Evolutionary conservation across 2,797 vertebrate species (phyloP).

Genomic region (Heliangelus exortis): DNA sequence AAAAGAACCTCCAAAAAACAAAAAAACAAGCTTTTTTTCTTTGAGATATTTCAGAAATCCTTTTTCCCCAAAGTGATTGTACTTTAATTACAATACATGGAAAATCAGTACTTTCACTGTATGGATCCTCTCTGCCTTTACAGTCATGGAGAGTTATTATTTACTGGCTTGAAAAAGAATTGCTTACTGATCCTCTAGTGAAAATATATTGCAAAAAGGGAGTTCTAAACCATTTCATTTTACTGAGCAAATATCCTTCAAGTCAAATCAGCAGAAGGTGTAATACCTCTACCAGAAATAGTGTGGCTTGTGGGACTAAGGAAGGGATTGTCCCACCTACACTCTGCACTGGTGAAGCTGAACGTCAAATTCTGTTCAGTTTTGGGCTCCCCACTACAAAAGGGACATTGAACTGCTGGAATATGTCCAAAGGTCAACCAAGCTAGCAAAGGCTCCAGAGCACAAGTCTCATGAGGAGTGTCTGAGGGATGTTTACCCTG

Average conservation of each 20-base stretch:
- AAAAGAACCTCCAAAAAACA: not conserved
- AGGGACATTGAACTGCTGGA: no score
- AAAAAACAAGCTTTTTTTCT: not conserved
- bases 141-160: not conserved
- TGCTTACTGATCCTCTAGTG: not conserved
- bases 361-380: not conserved
- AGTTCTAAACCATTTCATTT: conserved; percentile 2
- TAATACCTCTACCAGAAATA: not conserved
- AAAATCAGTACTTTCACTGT: not conserved
- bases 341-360: fast-evolving
- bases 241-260: not conserved
- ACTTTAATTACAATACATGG: not conserved
- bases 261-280: not conserved
- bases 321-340: not conserved
- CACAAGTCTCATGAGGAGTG: no score
- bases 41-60: not conserved
- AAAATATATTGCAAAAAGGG: conserved; percentile 1
- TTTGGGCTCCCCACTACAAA: not conserved
- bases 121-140: not conserved
- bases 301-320: not conserved
- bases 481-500: no score
- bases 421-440: no score
- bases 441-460: no score
- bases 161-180: not conserved
- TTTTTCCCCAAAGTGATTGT: not conserved